phyloP scores from a whole-genome alignment of 2,797 vertebrate species.

The Hydrocynus forskahlii region DNA sequence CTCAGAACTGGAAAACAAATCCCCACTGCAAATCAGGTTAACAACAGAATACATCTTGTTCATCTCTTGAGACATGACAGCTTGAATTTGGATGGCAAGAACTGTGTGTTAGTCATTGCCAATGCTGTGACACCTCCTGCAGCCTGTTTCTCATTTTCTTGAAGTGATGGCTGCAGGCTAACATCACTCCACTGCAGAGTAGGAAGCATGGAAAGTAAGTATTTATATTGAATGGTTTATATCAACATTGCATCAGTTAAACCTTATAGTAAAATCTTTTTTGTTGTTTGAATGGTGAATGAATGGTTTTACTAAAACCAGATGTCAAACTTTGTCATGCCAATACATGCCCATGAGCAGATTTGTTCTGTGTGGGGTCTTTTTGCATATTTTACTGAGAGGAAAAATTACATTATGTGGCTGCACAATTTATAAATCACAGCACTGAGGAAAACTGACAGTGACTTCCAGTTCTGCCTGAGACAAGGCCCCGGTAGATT shows the following conservation, averaged over 20 bases:
- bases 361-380: conserved; percentile 33
- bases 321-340: conserved; percentile 2
- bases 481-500: conserved; percentile 67
- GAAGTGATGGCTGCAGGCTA: conserved; percentile 18
- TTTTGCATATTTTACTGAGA: conserved; percentile 27
- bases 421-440: conserved; percentile 62
- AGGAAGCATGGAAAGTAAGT: conserved; percentile 8
- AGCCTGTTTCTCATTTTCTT: conserved; percentile 31
- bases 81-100: conserved; percentile 17
- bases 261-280: neutral
- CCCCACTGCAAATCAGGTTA: conserved; percentile 12
- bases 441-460: conserved; percentile 60
- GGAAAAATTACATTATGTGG: conserved; percentile 47
- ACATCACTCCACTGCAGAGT: conserved; percentile 14
- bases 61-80: conserved; percentile 31
- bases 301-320: neutral
- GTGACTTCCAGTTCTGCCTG: conserved; percentile 71
- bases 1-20: conserved; percentile 7
- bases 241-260: conserved; percentile 7
- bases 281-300: conserved; percentile 4
- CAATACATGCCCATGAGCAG: conserved; percentile 45
- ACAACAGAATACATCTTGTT: conserved; percentile 27
- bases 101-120: conserved; percentile 17
- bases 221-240: conserved; percentile 23
- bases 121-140: conserved; percentile 9